phyloP scores from a whole-genome alignment of 2,888 invertebrate species.

The Serripes groenlandicus region DNA sequence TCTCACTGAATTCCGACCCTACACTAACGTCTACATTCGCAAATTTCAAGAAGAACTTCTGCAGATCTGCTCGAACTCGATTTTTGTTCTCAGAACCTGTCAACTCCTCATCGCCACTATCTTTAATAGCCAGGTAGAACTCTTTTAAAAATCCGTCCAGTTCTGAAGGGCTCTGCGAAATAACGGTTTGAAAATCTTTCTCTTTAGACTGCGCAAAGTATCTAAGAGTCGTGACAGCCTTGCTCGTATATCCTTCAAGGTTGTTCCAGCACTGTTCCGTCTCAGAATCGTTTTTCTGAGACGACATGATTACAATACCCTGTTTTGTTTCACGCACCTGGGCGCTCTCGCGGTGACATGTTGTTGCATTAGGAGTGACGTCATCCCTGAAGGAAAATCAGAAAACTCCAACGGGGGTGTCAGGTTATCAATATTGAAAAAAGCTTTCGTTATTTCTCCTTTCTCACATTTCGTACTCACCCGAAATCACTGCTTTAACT shows the following conservation, averaged over 20 bases:
- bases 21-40: conserved; percentile 73
- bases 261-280: conserved; percentile 59
- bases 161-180: conserved; percentile 72
- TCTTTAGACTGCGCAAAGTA: conserved; percentile 77
- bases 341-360: conserved; percentile 68
- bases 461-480: no score
- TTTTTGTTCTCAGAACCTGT: conserved; percentile 60
- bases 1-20: conserved; percentile 73
- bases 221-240: conserved; percentile 68
- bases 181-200: conserved; percentile 73
- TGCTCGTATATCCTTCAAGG: conserved; percentile 47
- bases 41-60: conserved; percentile 77
- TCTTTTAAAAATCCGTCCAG: conserved; percentile 78
- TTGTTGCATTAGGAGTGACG: conserved; percentile 75
- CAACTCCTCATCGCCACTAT: conserved; percentile 60
- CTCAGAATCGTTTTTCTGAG: conserved; percentile 61
- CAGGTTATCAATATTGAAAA: not conserved
- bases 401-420: not conserved
- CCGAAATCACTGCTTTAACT: no score
- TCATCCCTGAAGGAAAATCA: conserved; percentile 50
- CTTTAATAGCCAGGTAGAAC: conserved; percentile 76
- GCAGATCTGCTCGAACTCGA: conserved; percentile 74
- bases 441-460: no score
- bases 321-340: conserved; percentile 63
- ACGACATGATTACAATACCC: conserved; percentile 62